Base-by-base conservation (phyloP, 2,888 invertebrate species). In the Leptarthrus brevirostris region DNA sequence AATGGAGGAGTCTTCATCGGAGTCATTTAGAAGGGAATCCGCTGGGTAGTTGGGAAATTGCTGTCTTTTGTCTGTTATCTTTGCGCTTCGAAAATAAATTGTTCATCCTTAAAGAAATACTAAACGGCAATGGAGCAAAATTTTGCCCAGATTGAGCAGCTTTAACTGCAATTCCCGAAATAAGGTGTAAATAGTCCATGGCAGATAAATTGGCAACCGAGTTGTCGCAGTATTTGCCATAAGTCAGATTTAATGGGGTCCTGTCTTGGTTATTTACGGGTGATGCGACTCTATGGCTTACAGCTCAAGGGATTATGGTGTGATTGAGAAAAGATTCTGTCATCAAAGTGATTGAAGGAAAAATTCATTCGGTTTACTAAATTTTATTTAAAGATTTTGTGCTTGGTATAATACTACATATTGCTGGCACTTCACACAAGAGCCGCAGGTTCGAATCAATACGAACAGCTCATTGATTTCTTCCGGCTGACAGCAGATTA, bases 31-130 rank as follows among this genome's bases (percentile, higher is more conserved):
- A 49, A 16, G 12, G 54, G n/a, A 22, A 26, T 26, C 8, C 26
- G 24, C n/a, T 30, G 26, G 54, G 24, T 24, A 54, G 54, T 54
- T 24, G n/a, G 54, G 12, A 54, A 54, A 54, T 54, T 24, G 30
- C 14, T 14, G 54, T 54, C 54, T 54, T 26, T 54, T 54, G 54
- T 54, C 26, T 54, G 24, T 54, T 54, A 54, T 54, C 54, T 54
- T 18, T n/a, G n/a, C 18, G 2, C 52, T 16, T 18, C 20, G 20
- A 18, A 52, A 52, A 52, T 52, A 52, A 52, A 52, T 52, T 52
- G 52, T 52, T 5, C 6, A 22, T 12, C 22, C 52, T 52, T 54
- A 14, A 14, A 26, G 30, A 26, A 8, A 54, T 54, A 54, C 26
- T 26, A 54, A 5, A 26, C 4, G 53, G 53, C 6, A n/a, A 54